Conservation (phyloP, 37 sponge, comb jelly and placozoan genomes). For the Lycopodina hypogea region DNA sequence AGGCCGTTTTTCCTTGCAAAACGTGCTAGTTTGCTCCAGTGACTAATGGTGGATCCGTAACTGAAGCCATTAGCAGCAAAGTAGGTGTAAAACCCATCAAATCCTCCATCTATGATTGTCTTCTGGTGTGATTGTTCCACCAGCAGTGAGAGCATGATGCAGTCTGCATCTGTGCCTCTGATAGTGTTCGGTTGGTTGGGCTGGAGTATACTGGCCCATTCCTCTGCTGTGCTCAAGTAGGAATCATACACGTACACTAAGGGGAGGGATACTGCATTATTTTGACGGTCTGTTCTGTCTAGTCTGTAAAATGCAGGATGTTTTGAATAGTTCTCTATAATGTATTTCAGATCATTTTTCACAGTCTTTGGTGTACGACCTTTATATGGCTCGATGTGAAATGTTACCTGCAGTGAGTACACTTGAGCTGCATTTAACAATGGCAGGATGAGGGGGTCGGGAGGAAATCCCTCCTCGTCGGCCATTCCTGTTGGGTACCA, state of each 20-base stretch:
- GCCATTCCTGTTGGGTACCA: slow-evolving; percentile 73
- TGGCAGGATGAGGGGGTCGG: slow-evolving; percentile 52
- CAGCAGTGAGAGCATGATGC: slow-evolving; percentile 52
- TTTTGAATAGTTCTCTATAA: slow-evolving; percentile 43
- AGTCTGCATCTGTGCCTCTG: slow-evolving; percentile 64
- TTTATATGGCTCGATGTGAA: slow-evolving; percentile 85
- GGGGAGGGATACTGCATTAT: slow-evolving; percentile 2
- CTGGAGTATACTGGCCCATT: slow-evolving; percentile 65
- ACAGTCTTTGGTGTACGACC: slow-evolving; percentile 44
- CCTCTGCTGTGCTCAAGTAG: slow-evolving; percentile 45
- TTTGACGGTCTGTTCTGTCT: neutral
- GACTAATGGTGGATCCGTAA: slow-evolving; percentile 58
- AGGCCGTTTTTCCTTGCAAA: slow-evolving; percentile 51
- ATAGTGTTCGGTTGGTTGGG: slow-evolving; percentile 33
- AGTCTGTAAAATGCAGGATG: slow-evolving; percentile 76
- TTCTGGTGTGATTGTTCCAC: slow-evolving; percentile 37
- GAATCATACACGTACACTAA: slow-evolving; percentile 85
- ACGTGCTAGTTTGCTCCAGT: slow-evolving; percentile 52
- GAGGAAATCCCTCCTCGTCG: slow-evolving; percentile 68
- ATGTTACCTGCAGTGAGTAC: slow-evolving; percentile 60
- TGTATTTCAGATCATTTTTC: slow-evolving; percentile 64
- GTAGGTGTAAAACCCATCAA: slow-evolving; percentile 93
- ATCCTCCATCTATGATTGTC: slow-evolving; percentile 46
- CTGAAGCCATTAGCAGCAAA: slow-evolving; percentile 79
- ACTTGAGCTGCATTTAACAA: slow-evolving; percentile 60